Percentiles rank a stretch among this genome's conserved stretches.
phyloP scores from a whole-genome alignment of 2,113 vertebrate species.

The Pachyramphus minor region DNA sequence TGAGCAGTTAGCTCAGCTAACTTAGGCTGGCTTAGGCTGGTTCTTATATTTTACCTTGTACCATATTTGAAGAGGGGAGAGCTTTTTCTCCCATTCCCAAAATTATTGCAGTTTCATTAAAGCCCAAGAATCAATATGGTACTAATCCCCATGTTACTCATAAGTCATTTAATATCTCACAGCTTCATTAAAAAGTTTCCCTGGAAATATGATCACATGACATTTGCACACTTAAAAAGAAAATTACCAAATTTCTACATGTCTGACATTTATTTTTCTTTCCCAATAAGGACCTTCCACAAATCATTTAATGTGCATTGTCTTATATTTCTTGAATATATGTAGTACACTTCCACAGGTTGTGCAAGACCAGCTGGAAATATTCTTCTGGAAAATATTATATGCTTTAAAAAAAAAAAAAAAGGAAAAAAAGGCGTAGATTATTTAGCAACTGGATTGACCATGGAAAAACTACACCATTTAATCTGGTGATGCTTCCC shows the following conservation, averaged over 20 bases:
- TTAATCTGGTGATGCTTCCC: not conserved
- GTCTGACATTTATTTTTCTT: not conserved
- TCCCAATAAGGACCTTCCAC: not conserved
- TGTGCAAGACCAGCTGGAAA: not conserved
- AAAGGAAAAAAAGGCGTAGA: not conserved
- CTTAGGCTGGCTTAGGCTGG: not conserved
- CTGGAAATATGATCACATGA: not conserved
- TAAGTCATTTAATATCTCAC: not conserved
- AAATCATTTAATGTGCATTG: not conserved
- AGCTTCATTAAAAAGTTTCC: not conserved
- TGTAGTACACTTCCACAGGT: not conserved
- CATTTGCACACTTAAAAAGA: not conserved
- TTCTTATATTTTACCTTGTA: not conserved
- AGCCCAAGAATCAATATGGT: not conserved
- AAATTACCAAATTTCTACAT: not conserved
- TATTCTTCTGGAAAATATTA: not conserved
- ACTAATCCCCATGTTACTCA: not conserved
- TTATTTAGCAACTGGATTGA: not conserved
- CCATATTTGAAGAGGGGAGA: not conserved
- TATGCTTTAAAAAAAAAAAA: not conserved
- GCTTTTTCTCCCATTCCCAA: not conserved
- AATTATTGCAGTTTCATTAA: not conserved
- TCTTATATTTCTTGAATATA: not conserved
- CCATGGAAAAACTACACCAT: not conserved
- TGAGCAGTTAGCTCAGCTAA: not conserved